Conservation (phyloP, 2,888 invertebrate genomes). For the Spialia ferax region DNA sequence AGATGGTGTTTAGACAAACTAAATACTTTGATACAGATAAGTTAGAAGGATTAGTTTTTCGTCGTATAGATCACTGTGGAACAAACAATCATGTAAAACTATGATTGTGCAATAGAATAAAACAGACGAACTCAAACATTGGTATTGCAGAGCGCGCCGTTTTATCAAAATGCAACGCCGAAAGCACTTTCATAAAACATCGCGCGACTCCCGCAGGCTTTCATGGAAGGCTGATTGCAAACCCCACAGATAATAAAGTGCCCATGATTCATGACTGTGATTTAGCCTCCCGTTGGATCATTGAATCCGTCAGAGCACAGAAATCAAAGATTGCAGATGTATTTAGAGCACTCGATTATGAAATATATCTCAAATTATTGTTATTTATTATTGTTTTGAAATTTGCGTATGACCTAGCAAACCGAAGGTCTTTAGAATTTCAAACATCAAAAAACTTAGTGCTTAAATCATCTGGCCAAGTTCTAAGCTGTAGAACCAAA, state of each 20-base stretch:
- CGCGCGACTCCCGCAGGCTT: conserved; percentile 70
- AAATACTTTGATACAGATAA: no score
- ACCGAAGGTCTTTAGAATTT: conserved; percentile 2
- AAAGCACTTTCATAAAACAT: conserved; percentile 74
- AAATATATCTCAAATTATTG: neutral
- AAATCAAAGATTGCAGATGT: conserved; percentile 23
- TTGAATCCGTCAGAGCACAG: conserved; percentile 30
- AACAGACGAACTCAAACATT: conserved; percentile 62
- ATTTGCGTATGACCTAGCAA: neutral
- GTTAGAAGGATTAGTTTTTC: no score
- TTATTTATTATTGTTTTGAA: no score
- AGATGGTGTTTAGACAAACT: no score
- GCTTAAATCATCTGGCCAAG: conserved; percentile 24
- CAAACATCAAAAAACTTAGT: conserved; percentile 19
- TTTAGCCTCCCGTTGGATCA: conserved; percentile 34
- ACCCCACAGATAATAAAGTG: conserved; percentile 52
- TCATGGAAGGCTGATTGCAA: conserved; percentile 54
- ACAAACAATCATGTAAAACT: neutral
- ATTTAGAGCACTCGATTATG: neutral
- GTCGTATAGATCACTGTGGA: neutral
- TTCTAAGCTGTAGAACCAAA: conserved; percentile 27
- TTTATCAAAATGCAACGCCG: conserved; percentile 39
- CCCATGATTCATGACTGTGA: conserved; percentile 44
- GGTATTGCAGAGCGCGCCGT: conserved; percentile 50
- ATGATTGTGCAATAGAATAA: conserved; percentile 23